phyloP scores from a whole-genome alignment of 1,140 invertebrate genomes.

The Hyphantria cunea region DNA sequence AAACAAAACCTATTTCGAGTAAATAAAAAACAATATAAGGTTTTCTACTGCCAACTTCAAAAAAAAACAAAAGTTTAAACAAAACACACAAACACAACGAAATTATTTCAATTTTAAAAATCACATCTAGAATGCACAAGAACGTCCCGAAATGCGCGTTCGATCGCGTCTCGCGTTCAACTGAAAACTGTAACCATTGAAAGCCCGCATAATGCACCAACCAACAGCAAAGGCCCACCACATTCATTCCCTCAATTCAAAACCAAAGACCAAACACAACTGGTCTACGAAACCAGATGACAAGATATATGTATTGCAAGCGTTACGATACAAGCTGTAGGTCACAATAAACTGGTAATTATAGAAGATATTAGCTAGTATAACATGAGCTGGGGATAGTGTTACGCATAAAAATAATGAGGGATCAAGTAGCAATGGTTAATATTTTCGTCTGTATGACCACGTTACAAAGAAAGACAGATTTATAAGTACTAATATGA shows the following conservation, averaged over 20 bases:
- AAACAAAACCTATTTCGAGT: too few species aligned
- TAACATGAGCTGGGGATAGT: neutral
- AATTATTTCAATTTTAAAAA: too few species aligned
- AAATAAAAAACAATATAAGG: too few species aligned
- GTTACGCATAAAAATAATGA: neutral
- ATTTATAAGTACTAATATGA: too few species aligned
- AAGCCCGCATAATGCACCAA: conserved; percentile 21
- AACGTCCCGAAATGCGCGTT: conserved; percentile 32
- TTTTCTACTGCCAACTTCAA: neutral
- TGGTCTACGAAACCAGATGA: neutral
- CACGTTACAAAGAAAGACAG: neutral
- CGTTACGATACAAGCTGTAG: neutral
- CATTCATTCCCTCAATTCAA: neutral
- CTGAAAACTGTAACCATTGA: conserved; percentile 46
- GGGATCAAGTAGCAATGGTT: neutral
- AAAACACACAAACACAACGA: neutral
- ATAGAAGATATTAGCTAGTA: neutral
- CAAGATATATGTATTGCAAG: neutral
- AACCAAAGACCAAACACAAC: neutral
- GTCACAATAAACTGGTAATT: neutral
- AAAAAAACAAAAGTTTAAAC: neutral
- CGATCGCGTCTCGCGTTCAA: conserved; percentile 33
- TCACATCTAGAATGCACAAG: too few species aligned
- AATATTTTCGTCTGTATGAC: neutral
- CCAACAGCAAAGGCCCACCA: conserved; percentile 10